phyloP scores from a whole-genome alignment of 2,113 vertebrate species.

The Marmota monax region DNA sequence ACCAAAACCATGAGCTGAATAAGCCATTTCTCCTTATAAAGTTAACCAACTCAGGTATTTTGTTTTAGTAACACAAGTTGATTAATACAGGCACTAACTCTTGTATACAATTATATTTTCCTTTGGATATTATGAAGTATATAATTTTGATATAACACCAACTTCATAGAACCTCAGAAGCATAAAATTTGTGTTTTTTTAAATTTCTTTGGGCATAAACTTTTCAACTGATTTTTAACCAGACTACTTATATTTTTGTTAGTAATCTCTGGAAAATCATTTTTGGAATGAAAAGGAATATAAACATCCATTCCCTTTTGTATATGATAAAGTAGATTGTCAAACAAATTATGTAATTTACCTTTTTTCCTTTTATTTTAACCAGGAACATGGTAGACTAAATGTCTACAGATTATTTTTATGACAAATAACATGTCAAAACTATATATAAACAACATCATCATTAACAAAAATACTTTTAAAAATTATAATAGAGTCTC shows the following conservation, averaged over 20 bases:
- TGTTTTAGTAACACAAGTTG: not conserved
- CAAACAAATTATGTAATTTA: not conserved
- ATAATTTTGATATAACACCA: not conserved
- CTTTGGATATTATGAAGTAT: not conserved
- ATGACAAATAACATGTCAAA: not conserved
- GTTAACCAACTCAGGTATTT: not conserved
- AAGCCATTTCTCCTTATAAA: not conserved
- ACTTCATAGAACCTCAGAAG: not conserved
- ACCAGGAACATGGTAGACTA: not conserved
- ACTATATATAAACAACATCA: not conserved
- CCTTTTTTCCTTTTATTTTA: not conserved
- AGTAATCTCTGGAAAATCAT: not conserved
- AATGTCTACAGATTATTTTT: not conserved
- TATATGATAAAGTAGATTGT: not conserved
- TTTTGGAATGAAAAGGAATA: not conserved
- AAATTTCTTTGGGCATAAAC: not conserved
- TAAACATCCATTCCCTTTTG: not conserved
- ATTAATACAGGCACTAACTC: not conserved
- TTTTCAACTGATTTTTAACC: not conserved
- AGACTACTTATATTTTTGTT: not conserved
- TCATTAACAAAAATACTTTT: not conserved
- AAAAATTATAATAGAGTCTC: not conserved
- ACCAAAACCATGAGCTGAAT: not conserved
- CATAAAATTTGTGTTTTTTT: not conserved
- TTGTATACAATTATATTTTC: not conserved